Conservation (phyloP, 2,888 invertebrate genomes). For the Tipula vernalis region DNA sequence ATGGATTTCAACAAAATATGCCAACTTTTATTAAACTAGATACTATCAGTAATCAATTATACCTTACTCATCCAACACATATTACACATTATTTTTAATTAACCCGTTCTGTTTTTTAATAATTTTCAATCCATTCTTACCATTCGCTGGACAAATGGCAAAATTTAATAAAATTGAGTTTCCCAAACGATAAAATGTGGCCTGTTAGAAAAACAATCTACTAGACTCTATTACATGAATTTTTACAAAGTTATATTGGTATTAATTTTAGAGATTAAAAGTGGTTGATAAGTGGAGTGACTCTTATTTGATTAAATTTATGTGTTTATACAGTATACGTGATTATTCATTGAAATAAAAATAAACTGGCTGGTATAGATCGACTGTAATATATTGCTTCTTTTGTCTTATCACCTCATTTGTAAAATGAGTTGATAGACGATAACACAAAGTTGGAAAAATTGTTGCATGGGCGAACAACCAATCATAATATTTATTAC, state of each 20-base stretch:
- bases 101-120: not conserved
- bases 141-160: not conserved
- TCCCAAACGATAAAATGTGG: not conserved
- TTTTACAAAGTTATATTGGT: not conserved
- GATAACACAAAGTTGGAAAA: constrained; percentile 4
- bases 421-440: not conserved
- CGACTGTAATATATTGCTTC: not conserved
- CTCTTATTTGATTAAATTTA: constrained; percentile 5
- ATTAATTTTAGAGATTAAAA: not conserved
- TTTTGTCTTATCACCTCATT: not conserved
- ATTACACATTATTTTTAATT: not conserved
- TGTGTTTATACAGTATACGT: not conserved
- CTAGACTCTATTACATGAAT: not conserved
- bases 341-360: not conserved
- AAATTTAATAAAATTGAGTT: not conserved
- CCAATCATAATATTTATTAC: not conserved
- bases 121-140: not conserved
- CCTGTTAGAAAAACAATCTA: not conserved
- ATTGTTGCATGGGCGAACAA: not conserved
- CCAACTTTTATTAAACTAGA: not conserved
- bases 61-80: not conserved
- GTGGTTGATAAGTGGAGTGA: not conserved
- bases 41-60: not conserved
- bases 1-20: not conserved
- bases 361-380: not conserved